These are phyloP conservation scores for Bombyx huttoni DNA, from an alignment of 2,888 invertebrate genomes.

Conservation along the genomic window DNA sequence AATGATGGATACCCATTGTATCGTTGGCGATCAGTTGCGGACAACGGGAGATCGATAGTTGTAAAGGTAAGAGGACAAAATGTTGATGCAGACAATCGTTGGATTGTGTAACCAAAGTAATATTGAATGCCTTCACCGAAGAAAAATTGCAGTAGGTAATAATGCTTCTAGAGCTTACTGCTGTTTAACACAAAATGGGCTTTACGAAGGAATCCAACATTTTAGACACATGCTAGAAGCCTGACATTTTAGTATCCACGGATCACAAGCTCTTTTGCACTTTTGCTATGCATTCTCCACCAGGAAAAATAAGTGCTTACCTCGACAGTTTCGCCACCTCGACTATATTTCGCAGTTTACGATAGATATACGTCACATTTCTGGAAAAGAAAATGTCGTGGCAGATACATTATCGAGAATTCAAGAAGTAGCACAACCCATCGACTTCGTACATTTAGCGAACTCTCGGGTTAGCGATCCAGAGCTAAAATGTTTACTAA, in stretches of 20 bases:
- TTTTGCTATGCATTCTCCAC: background rate
- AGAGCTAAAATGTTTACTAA: background rate
- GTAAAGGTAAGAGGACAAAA: too few relatives aligned
- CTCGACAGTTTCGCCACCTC: background rate
- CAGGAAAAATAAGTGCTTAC: background rate
- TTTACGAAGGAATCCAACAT: too few relatives aligned
- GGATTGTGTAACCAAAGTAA: too few relatives aligned
- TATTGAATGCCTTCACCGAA: too few relatives aligned
- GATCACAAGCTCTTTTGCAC: constrained; percentile 2
- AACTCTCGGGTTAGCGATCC: too few relatives aligned
- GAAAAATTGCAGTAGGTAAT: too few relatives aligned
- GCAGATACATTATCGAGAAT: background rate
- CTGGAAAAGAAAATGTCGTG: background rate
- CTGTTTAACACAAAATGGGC: too few relatives aligned
- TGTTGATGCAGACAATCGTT: too few relatives aligned
- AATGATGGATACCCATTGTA: too few relatives aligned
- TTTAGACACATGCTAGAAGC: constrained; percentile 32
- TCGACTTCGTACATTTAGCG: background rate
- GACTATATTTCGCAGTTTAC: background rate
- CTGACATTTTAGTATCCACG: background rate
- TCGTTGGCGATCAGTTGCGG: too few relatives aligned
- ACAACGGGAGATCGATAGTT: too few relatives aligned
- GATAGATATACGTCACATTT: background rate
- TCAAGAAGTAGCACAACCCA: background rate
- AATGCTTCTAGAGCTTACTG: too few relatives aligned